Conservation (phyloP, 2,797 vertebrate genomes). For the Siniperca obscura region DNA sequence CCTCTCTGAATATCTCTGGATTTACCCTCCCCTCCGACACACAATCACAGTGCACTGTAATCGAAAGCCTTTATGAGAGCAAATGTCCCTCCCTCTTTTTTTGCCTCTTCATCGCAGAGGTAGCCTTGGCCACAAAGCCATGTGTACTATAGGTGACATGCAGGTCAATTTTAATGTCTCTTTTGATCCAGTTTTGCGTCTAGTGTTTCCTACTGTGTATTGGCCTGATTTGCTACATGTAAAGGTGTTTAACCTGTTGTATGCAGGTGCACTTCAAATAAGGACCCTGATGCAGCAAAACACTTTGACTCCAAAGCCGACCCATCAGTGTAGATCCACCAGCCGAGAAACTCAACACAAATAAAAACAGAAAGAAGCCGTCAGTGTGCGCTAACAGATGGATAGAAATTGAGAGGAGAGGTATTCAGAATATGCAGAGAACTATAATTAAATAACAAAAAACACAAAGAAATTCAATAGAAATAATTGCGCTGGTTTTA, state of each 20-base stretch:
- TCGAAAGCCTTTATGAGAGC: constrained; percentile 71
- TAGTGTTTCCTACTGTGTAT: not conserved
- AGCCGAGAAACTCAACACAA: not conserved
- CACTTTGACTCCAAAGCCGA: not conserved
- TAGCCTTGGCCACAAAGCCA: constrained; percentile 35
- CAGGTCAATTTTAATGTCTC: constrained; percentile 3
- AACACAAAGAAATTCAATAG: not conserved
- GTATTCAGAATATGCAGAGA: constrained; percentile 27
- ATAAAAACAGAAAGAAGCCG: not conserved
- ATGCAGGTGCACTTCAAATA: not conserved
- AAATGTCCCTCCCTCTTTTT: constrained; percentile 48
- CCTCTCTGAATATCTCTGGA: constrained; percentile 78
- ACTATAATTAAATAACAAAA: constrained; percentile 32
- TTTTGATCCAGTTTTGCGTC: constrained; percentile 1
- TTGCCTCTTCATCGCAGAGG: constrained; percentile 38
- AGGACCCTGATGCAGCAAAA: constrained; percentile 5
- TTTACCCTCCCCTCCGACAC: constrained; percentile 76
- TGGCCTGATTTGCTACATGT: constrained; percentile 3
- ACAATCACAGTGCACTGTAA: constrained; percentile 75
- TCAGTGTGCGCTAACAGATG: not conserved
- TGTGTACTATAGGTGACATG: not conserved
- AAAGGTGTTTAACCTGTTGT: not conserved
- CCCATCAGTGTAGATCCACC: not conserved
- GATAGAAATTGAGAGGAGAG: constrained; percentile 14
- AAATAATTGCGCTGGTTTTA: not conserved